Base-by-base conservation (phyloP, 1,140 invertebrate species). In the Apis laboriosa region DNA sequence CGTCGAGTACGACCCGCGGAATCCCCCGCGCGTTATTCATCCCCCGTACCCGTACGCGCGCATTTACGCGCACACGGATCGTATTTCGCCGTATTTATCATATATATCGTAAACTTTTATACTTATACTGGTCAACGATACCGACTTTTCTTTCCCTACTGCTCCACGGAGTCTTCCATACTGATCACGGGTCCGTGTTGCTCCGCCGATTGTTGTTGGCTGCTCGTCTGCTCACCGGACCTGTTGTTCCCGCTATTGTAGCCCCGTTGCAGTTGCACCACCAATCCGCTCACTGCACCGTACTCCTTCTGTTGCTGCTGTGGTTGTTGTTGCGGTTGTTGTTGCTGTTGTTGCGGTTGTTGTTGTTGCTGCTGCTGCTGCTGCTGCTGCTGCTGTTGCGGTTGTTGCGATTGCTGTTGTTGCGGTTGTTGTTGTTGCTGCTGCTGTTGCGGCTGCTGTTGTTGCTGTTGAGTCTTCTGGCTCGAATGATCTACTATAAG, bases 401-500 rank as follows among this genome's bases (percentile, higher is more conserved):
- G 51, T 19, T 43, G 49, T 34, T 17, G 66, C 11, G 79, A 87
- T 55, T 88, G 89, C 15, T 9, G 66, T 21, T 13, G 55, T 12
- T 12, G 51, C 12, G 12, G 51, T 19, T 43, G 49, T 17, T 15
- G 66, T 9, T 81, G 88, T 51, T 88, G 89, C 17, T 77, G 87
- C 55, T 83, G 85, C 66, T 76, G 82, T 7, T 79, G 80, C 21
- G 82, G 88, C 61, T 85, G 88, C 77, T 92, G 91, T 70, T 87
- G 91, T 67, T 90, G 90, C 85, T 92, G 92, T 84, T 93, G 93
- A 93, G 91, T 93, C 90, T 94, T 94, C 93, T 94, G 93, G 92
- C 93, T 94, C 92, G 93, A 93, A 93, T 94, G 93, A 92, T 94
- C 93, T 93, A 94, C 92, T 94, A 93, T 93, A 94, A 94, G 93